Evolutionary conservation across 1,140 invertebrate species (phyloP), one percentile per base, ranked within the genome.

Genomic region (Heliconius nattereri): DNA sequence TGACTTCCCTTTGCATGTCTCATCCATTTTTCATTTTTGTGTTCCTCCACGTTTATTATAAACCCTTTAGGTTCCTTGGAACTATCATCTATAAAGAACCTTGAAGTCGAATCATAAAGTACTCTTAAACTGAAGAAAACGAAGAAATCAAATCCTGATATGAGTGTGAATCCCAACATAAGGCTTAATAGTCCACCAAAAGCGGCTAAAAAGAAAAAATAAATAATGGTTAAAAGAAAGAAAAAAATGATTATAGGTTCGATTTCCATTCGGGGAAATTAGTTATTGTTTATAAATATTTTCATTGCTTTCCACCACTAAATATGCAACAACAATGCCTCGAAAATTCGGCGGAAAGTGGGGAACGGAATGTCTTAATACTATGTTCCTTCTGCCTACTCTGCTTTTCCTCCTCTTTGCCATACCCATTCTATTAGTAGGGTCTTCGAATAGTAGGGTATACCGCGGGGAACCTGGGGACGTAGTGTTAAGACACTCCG

Each of bases 141-240:
- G 7, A 96, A 32, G 57, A 97, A 90, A 86, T 97, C 96, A 60
- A 96, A 95, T 2, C 94, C 95, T 1, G 96, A 96, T 76, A 97
- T 95, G n/a, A 97, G 92, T 73, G 96, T 97, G 85, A 97, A 97
- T 2, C 96, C 96, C 35, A 96, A 93, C 87, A 96, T 96, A 29
- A 97, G 86, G 26, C 96, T 96, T 1, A 97, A 84, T 0, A 97
- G 89, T 9, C 96, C 96, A 0, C 96, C 96, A 83, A 96, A 96
- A n/a, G 96, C 96, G 83, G 96, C 96, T 97, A 90, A 85, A 95
- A 95, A 77, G 78, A 81, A 86, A 26, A 11, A 8, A 35, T 7
- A 0, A 1, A 35, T 35, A 35, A 35, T 35, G 7, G 6, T 35
- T 35, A 35, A 35, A 35, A 35, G 32, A 35, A 35, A 35, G 32